Percentiles rank a stretch among this genome's conserved stretches.
Evolutionary conservation across 1,140 invertebrate species (phyloP).

Genomic region (Glossosoma conforme): DNA sequence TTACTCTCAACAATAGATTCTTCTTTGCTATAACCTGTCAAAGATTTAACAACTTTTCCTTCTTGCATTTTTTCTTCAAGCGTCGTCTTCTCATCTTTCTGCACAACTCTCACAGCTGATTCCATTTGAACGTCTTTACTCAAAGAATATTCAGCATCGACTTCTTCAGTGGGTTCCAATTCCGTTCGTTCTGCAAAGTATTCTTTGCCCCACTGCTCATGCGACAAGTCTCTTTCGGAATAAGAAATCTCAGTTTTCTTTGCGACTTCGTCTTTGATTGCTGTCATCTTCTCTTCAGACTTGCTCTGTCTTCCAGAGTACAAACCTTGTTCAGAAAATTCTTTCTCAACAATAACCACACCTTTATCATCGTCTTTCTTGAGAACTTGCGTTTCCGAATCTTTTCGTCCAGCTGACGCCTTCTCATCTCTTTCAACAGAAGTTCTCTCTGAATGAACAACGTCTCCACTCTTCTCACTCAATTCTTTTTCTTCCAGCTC

Average conservation of each 20-base stretch:
- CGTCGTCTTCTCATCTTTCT: constrained; percentile 46
- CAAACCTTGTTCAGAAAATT: constrained; percentile 46
- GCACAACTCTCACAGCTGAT: constrained; percentile 43
- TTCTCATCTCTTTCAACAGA: constrained; percentile 47
- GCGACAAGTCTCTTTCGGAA: constrained; percentile 48
- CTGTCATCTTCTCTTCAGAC: constrained; percentile 50
- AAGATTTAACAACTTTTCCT: constrained; percentile 46
- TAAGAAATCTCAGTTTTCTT: constrained; percentile 49
- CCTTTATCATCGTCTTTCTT: constrained; percentile 44
- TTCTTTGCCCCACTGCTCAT: constrained; percentile 51
- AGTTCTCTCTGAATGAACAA: constrained; percentile 45
- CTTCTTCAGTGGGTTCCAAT: constrained; percentile 34
- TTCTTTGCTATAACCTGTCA: constrained; percentile 46
- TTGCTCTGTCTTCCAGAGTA: constrained; percentile 48
- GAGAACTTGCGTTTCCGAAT: constrained; percentile 46
- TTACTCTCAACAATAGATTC: constrained; percentile 50
- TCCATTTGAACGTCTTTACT: constrained; percentile 41
- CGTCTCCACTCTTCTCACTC: constrained; percentile 42
- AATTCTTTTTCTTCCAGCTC: constrained; percentile 45
- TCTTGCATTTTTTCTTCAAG: constrained; percentile 46
- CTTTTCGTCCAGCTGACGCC: constrained; percentile 44
- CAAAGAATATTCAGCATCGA: constrained; percentile 40
- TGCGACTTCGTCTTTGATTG: constrained; percentile 46
- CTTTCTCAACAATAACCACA: constrained; percentile 42
- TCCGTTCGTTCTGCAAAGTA: constrained; percentile 48